Base-by-base conservation (phyloP, 2,888 invertebrate species). In the Griposia aprilina region DNA sequence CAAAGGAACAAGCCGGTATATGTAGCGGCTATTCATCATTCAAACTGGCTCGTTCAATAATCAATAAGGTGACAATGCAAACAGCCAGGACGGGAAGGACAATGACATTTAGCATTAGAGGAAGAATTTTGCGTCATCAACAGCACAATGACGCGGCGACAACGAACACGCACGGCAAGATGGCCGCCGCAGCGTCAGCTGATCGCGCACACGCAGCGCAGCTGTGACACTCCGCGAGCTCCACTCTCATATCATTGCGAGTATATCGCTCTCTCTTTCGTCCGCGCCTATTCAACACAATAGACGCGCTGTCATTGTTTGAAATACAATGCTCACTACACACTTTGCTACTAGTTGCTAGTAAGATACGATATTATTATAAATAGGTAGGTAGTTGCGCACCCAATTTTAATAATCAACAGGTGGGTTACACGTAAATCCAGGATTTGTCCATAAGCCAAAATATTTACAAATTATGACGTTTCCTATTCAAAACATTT, bases 111-210 rank as follows among this genome's bases (percentile, higher is more conserved):
- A 94, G 92, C 91, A 92, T 94, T 92, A 92, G 91, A 93, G 93
- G 92, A 93, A 94, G 91, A 93, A 92, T 90, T 89, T 91, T 91
- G 94, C 96, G 96, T 96, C 95, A 96, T 92, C 90, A 89, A 90
- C 92, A 89, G 92, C 92, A 94, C 93, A 94, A 94, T 96, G 96
- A 96, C 96, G 96, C 95, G 91, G 91, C 94, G 90, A 94, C 92
- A 94, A 93, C 93, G 91, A 91, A 90, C 94, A 94, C 95, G 93
- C 94, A 94, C 92, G 90, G 93, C 94, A 97, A 97, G 95, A 97
- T 97, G 96, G 96, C 96, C 92, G 96, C 92, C 94, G 92, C 91
- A 87, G 90, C 94, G 95, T 96, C 97, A 97, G 97, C 97, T 97
- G 97, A 96, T 96, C 91, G 95, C 94, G 94, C 96, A 93, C 94